Evolutionary conservation across 2,888 invertebrate species (phyloP), one percentile per base, ranked within the genome.

Genomic region (Lasiommata megera): DNA sequence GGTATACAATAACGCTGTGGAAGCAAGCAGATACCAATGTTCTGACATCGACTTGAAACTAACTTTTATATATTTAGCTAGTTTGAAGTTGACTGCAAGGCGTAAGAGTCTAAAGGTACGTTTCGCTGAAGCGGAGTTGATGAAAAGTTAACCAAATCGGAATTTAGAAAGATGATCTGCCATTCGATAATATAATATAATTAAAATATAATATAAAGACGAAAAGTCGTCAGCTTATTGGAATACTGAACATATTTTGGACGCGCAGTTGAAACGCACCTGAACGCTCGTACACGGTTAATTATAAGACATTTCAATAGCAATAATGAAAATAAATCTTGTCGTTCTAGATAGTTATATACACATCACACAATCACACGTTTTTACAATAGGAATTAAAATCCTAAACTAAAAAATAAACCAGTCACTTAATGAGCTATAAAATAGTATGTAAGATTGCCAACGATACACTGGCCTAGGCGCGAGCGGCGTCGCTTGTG

Each of bases 381-480:
- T 85, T 65, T 88, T 85, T 88, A 88, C 85, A 88, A 80, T 87
- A 88, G 84, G 82, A 89, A 84, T 86, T 84, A 83, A 79, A 74
- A 70, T 79, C 78, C 82, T 86, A 79, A 87, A 86, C 80, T 84
- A 86, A 84, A 75, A 77, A 83, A 72, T 82, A 88, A 88, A 82
- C 87, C 89, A 89, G 89, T 89, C 89, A 82, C 89, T 89, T 87
- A 88, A 79, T 84, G 81, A 87, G 79, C 86, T 88, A 87, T 77
- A 84, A 83, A 79, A 81, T 88, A 87, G 76, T 80, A 80, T 74
- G 74, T 80, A 79, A 81, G 79, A 80, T 87, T 78, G 89, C 89
- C 89, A 85, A 84, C 84, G 76, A 78, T 83, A 86, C 86, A 90
- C 89, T 90, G 89, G 89, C 89, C 89, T 82, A 79, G 64, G 75